Evolutionary conservation across 2,888 invertebrate species (phyloP).

Genomic region (Emmelina monodactyla): DNA sequence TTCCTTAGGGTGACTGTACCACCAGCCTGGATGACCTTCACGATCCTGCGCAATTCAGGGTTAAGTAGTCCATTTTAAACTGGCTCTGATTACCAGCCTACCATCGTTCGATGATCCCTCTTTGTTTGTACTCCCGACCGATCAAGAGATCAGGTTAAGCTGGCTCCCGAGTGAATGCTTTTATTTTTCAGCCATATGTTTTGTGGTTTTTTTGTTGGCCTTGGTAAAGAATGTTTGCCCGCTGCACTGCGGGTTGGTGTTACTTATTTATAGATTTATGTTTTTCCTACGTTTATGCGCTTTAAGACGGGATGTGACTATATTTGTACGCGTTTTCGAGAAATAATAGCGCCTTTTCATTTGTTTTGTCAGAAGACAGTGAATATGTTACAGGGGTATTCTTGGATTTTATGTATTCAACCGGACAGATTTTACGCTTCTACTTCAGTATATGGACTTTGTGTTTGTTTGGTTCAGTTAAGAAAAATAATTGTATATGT

Average conservation of each 20-base stretch:
- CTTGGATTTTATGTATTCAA: too few species aligned
- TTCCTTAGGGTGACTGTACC: conserved; percentile 59
- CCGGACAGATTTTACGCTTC: too few species aligned
- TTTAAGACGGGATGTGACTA: too few species aligned
- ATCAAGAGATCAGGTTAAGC: conserved; percentile 23
- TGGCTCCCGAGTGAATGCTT: conserved; percentile 41
- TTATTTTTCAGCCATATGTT: conserved; percentile 58
- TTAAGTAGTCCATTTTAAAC: conserved; percentile 1
- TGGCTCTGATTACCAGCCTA: not conserved
- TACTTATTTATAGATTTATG: conserved; percentile 37
- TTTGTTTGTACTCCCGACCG: not conserved
- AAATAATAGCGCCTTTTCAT: too few species aligned
- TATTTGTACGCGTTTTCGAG: too few species aligned
- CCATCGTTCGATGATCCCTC: not conserved
- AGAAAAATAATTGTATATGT: too few species aligned
- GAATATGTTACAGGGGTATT: too few species aligned
- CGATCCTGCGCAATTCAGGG: conserved; percentile 13
- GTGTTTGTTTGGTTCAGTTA: too few species aligned
- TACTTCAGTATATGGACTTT: too few species aligned
- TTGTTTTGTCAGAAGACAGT: too few species aligned
- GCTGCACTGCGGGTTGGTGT: conserved; percentile 38
- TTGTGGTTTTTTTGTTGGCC: conserved; percentile 57
- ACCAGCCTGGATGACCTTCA: conserved; percentile 29
- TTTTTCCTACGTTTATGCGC: not conserved
- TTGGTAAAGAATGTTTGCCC: conserved; percentile 52